Conservation (phyloP, 2,888 invertebrate genomes). For the Xiphydria camelus region DNA sequence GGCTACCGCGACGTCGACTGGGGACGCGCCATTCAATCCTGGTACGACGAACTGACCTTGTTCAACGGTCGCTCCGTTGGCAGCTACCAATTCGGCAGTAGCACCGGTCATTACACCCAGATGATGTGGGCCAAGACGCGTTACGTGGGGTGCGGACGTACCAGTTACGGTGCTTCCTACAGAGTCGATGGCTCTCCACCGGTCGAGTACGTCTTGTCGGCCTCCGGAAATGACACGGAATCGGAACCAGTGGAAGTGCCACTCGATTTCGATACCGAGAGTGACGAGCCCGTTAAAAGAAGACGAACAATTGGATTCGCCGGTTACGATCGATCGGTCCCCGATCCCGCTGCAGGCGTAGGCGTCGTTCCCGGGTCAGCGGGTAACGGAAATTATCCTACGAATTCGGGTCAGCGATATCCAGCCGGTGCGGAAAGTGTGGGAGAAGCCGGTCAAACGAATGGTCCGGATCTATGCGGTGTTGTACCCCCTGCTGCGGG, state of each 20-base stretch:
- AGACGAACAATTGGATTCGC: no score
- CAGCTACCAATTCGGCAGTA: constrained; percentile 1
- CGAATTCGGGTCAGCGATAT: no score
- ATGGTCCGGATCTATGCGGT: no score
- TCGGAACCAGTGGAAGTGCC: no score
- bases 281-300: no score
- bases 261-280: no score
- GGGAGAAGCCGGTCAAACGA: no score
- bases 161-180: constrained; percentile 4
- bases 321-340: no score
- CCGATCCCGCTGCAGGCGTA: neutral
- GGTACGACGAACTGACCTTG: constrained; percentile 47
- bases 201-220: constrained; percentile 9
- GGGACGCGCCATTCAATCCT: constrained; percentile 39
- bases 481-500: no score
- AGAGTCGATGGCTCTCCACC: constrained; percentile 2
- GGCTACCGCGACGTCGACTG: constrained; percentile 38
- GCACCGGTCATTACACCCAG: constrained; percentile 14
- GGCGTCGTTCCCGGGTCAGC: no score
- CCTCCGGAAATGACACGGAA: neutral
- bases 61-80: constrained; percentile 23
- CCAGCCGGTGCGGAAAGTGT: no score
- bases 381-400: no score
- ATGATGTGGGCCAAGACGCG: constrained; percentile 12
- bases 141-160: constrained; percentile 13